Evolutionary conservation across 2,888 invertebrate species (phyloP).

Genomic region (Macrophya annulata): DNA sequence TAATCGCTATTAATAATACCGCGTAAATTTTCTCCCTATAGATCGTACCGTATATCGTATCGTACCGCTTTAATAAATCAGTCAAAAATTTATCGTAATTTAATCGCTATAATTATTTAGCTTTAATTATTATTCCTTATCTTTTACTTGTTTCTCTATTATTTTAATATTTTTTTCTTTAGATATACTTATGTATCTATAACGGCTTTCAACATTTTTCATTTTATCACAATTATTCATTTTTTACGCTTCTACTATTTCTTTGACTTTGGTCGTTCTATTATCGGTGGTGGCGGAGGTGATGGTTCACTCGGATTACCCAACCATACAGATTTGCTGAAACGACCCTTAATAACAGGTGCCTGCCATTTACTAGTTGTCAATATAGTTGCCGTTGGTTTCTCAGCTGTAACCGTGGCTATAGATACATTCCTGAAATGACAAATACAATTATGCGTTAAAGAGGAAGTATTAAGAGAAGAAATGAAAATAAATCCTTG

Average conservation of each 20-base stretch:
- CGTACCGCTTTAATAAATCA: not conserved
- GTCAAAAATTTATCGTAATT: not conserved
- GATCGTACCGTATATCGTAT: not conserved
- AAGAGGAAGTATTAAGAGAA: not conserved
- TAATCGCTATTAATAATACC: not conserved
- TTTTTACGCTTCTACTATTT: conserved; percentile 65
- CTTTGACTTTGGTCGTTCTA: conserved; percentile 70
- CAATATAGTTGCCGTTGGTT: conserved; percentile 68
- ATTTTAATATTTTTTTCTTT: not conserved
- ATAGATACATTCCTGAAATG: conserved; percentile 73
- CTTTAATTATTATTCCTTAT: not conserved
- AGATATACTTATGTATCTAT: conserved; percentile 3
- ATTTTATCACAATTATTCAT: not conserved
- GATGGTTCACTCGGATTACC: conserved; percentile 74
- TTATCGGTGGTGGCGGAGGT: conserved; percentile 70
- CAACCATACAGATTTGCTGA: conserved; percentile 76
- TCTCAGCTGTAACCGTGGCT: conserved; percentile 71
- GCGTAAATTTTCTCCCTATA: not conserved
- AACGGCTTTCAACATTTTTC: not conserved
- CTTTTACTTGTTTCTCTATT: not conserved
- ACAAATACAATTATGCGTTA: conserved; percentile 29
- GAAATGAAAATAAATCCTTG: not conserved
- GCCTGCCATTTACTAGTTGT: conserved; percentile 76
- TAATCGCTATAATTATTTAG: not conserved
- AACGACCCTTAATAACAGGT: conserved; percentile 76